Base-by-base conservation (phyloP, 2,113 vertebrate species). In the Colius striatus region DNA sequence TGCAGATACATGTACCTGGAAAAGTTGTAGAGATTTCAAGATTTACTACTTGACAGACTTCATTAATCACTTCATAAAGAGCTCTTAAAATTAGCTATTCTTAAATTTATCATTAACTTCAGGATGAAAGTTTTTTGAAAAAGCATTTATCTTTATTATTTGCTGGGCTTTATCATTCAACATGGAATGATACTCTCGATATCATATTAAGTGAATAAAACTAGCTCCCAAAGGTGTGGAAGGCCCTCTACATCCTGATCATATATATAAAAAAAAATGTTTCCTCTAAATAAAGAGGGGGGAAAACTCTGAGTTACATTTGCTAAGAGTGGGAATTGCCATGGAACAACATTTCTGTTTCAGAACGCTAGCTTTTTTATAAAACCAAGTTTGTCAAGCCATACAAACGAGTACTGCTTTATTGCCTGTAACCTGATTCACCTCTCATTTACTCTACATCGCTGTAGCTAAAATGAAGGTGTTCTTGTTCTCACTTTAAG, bases 101-200 rank as follows among this genome's bases (percentile, higher is more conserved):
- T 94, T 90, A 86, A 88, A 96, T 91, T 91, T 75, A 85, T 81
- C 66, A 82, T 89, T 95, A 94, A 79, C 36, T 91, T 81, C 38
- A 86, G 68, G 53, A 66, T 63, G 21, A 73, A 80, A 72, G 73
- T 41, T 79, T 87, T 87, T 86, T 78, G 13, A 68, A 90, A 89
- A 94, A 23, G 36, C 57, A 71, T 96, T 94, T 93, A 48, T n/a
- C 68, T 94, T 62, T 83, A 48, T 89, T 96, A 67, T 94, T 88
- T 85, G 74, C 47, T 87, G 47, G 73, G 87, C 86, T 89, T 87
- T 27, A 80, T 80, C 51, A 55, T 77, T 36, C 32, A 87, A 51
- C 38, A 65, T 60, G 34, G 54, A 92, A 90, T 29, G 48, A 71
- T 92, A 2, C 4, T 86, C 75, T 92, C 80, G 61, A 60, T 86